phyloP scores from a whole-genome alignment of 2,888 invertebrate species.

The Margaritifera margaritifera region DNA sequence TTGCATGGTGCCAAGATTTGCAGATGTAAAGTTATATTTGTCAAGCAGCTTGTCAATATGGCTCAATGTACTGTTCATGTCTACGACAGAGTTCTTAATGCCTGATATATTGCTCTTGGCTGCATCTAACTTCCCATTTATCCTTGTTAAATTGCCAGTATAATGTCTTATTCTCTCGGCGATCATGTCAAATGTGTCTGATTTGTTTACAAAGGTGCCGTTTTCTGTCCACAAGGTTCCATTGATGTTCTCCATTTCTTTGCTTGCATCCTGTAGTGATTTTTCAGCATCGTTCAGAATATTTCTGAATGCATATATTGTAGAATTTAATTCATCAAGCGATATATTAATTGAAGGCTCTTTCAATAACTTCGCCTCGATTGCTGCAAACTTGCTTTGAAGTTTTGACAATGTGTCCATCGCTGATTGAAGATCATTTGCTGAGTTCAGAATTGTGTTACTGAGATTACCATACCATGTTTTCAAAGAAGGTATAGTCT shows the following conservation, averaged over 20 bases:
- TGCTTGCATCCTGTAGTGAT: not conserved
- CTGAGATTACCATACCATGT: not conserved
- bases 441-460: not conserved
- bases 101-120: no score
- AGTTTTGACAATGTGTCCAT: not conserved
- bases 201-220: no score
- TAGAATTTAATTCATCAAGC: not conserved
- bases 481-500: constrained; percentile 4
- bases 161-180: no score
- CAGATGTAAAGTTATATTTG: no score
- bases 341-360: constrained; percentile 13
- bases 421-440: not conserved
- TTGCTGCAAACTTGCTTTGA: not conserved
- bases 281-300: not conserved
- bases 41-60: no score
- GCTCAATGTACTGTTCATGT: no score
- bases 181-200: no score
- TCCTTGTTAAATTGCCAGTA: no score
- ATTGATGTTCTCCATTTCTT: constrained; percentile 1
- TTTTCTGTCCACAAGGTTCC: not conserved
- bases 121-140: no score
- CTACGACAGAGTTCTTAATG: no score
- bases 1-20: no score
- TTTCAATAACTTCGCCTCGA: not conserved
- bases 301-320: not conserved